Evolutionary conservation across 2,113 vertebrate species (phyloP), one percentile per base, ranked within the genome.

Genomic region (Lepus americanus): DNA sequence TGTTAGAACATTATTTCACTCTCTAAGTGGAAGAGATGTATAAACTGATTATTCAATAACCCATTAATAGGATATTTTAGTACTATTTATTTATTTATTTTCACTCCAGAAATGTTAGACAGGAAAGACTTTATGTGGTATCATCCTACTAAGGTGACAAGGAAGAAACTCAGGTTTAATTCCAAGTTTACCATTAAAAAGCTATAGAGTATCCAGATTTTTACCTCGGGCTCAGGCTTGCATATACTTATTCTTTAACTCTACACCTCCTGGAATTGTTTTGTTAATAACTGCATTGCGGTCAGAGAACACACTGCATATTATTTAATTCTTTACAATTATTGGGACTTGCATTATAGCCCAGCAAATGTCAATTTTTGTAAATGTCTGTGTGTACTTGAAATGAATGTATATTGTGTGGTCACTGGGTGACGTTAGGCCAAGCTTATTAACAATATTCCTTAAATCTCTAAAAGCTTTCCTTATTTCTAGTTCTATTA

Each of bases 241-340:
- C 23, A 51, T 36, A 78, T 14, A 59, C 5, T 6, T 76, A 4
- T 27, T 90, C 61, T 4, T 94, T 92, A 94, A 78, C 16, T 83
- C 44, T 83, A 51, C 2, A 29, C 77, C 11, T 87, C 74, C 69
- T 69, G 17, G 36, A 63, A 88, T 39, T 69, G 89, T 36, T 95
- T 83, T 74, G 29, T 53, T 59, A 17, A n/a, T 84, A 70, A 88
- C 61, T 87, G 53, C 29, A 77, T 9, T 49, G 23, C 69, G 49
- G 9, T 63, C 36, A 90, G 36, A 94, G 25, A 92, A 73, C 31
- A 92, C 49, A 49, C 51, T 70, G 27, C 51, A 10, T n/a, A 83
- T 73, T 29, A 85, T 70, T 92, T 91, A 76, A 67, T 66, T 23
- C n/a, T 93, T 95, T 87, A 93, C 39, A 31, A 59, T 80, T 80